These are phyloP conservation scores for Thaleichthys pacificus DNA, from an alignment of 2,797 vertebrate genomes.

Conservation along the genomic window DNA sequence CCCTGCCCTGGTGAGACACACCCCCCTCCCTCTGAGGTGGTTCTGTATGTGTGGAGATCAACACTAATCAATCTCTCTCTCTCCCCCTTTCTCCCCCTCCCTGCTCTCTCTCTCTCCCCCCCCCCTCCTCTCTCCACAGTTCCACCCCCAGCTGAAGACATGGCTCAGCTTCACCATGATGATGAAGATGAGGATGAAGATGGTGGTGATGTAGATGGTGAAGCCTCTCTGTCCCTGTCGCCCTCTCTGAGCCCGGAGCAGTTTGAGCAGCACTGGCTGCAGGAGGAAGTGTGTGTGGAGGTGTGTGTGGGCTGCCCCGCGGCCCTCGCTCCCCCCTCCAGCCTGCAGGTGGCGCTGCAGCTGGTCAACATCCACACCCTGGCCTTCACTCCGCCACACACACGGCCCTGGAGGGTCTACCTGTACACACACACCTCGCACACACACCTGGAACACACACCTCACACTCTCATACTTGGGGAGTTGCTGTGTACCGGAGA, in stretches of 20 bases:
- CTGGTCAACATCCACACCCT: constrained; percentile 90
- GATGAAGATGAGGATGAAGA: constrained; percentile 6
- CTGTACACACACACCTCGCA: constrained; percentile 79
- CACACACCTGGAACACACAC: constrained; percentile 59
- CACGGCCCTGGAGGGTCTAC: constrained; percentile 89
- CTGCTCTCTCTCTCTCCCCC: neutral
- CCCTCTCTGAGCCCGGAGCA: constrained; percentile 79
- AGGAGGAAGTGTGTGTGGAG: constrained; percentile 30
- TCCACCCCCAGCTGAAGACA: no score
- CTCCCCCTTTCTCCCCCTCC: neutral
- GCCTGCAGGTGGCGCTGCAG: constrained; percentile 84
- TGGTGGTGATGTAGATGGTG: neutral
- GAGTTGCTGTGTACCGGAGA: constrained; percentile 77
- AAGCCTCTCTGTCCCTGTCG: constrained; percentile 63
- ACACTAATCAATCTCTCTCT: neutral
- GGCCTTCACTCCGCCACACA: constrained; percentile 82
- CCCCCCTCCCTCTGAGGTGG: constrained; percentile 34
- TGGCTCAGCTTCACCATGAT: constrained; percentile 24
- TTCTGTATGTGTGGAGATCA: neutral
- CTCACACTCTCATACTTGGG: constrained; percentile 76
- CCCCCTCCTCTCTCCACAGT: neutral
- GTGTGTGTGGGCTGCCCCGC: constrained; percentile 30
- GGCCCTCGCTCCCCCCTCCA: constrained; percentile 67
- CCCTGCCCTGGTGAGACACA: neutral
- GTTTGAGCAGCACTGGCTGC: constrained; percentile 88